Evolutionary conservation across 2,797 vertebrate genomes (phyloP), one percentile per base, ranked within the genome.

Genomic region (Gila robusta): DNA sequence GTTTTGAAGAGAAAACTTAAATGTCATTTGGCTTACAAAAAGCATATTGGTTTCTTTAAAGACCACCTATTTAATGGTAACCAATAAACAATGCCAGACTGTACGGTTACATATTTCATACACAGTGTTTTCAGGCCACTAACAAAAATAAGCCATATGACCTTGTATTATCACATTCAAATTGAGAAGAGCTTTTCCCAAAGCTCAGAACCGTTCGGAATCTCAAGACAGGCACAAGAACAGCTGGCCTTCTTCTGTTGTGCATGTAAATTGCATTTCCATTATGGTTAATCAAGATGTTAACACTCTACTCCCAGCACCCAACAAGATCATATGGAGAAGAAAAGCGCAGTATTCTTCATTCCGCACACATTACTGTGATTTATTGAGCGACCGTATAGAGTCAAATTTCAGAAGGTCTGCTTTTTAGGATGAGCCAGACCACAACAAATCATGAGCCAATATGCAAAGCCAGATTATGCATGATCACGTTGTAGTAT

Each of bases 281-380:
- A 82, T 87, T 87, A 79, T 26, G 16, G 37, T 85, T 89, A 82
- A 89, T 83, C 83, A 89, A 79, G 86, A 87, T 81, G 83, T 89
- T 87, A 87, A 86, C 83, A 71, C 70, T 82, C 83, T 41, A 85
- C 54, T 79, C 76, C 64, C 69, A 79, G 79, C 69, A 79, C 74
- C 72, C 37, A 80, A 35, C 52, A 52, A 74, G 44, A 66, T 28
- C 44, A 2, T 37, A n/a, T 52, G n/a, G 28, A 52, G 79, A 16
- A 66, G 12, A 81, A 32, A 78, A 52, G 35, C 73, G 26, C 73
- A 79, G 44, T 71, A 28, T 49, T 70, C 49, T 52, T 64, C 64
- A 16, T 47, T 32, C n/a, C 6, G 44, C 67, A 66, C 62, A 72
- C 37, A 85, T 35, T 39, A 66, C 19, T 82, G 66, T 79, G 72